These are phyloP conservation scores for Siniperca scherzeri DNA, from an alignment of 2,797 vertebrate species.

Conservation along the genomic window DNA sequence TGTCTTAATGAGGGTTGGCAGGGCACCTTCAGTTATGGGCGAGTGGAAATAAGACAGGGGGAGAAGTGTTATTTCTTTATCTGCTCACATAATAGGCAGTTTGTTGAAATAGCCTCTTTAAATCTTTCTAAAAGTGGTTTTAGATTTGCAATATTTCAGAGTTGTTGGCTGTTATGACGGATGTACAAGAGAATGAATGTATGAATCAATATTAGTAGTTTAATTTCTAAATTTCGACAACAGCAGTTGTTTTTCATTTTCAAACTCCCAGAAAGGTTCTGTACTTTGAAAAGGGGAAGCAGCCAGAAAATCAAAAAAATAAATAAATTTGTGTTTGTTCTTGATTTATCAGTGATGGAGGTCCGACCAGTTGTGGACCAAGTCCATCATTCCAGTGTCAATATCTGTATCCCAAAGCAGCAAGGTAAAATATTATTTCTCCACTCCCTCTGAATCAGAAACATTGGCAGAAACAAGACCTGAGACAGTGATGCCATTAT, in stretches of 20 bases:
- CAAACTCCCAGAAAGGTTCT: not conserved
- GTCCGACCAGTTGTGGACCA: slow-evolving; percentile 34
- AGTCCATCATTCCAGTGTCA: slow-evolving; percentile 63
- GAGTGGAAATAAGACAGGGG: not conserved
- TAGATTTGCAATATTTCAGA: not conserved
- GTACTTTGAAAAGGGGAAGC: not conserved
- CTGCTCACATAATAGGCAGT: not conserved
- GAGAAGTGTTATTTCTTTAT: not conserved
- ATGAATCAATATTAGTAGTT: not conserved
- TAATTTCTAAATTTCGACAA: not conserved
- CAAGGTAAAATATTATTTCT: slow-evolving; percentile 59
- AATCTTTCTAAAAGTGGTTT: not conserved
- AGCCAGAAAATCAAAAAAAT: slow-evolving; percentile 4
- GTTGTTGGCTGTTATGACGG: not conserved
- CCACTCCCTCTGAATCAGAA: slow-evolving; percentile 51
- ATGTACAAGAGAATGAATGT: not conserved
- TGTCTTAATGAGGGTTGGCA: not conserved
- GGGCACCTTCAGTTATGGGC: not conserved
- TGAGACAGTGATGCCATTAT: slow-evolving; percentile 49
- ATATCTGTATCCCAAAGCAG: slow-evolving; percentile 57
- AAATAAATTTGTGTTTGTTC: slow-evolving; percentile 33
- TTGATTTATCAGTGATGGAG: slow-evolving; percentile 28
- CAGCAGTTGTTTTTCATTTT: slow-evolving; percentile 10
- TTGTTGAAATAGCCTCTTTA: not conserved
- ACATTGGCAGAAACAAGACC: slow-evolving; percentile 49